Base-by-base conservation (phyloP, 2,797 vertebrate species). In the Craterocephalus amniculus region DNA sequence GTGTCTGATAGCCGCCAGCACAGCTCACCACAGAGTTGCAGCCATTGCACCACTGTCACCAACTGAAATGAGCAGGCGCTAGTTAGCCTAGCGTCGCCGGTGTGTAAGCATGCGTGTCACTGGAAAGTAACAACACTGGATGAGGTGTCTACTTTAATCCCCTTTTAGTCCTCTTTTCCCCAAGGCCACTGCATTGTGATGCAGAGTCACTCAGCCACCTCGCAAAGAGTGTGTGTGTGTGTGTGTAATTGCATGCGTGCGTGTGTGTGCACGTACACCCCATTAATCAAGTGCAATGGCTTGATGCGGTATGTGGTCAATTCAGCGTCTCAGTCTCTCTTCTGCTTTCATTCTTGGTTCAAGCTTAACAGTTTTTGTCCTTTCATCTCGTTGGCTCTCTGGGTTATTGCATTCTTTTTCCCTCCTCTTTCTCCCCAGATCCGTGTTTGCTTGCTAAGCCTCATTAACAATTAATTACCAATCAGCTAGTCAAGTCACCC, bases 381-480 rank as follows among this genome's bases (percentile, higher is more conserved):
- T 82, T 83, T 88, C 72, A 87, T 87, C 87, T 83, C 59, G n/a
- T 56, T 61, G 67, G 76, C 72, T 72, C 83, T 87, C 72, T 38
- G 13, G 66, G 70, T 76, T 86, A 49, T 49, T 10, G 18, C 29
- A 14, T 85, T 78, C 48, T 57, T 22, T 36, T 27, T 4, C 22
- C 20, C 35, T 27, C 43, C 45, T 73, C 54, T 67, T 72, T 63
- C 79, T 80, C 82, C 79, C 72, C 82, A 71, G 76, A 90, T 86
- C 88, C 78, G 81, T 70, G 82, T 92, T 89, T 85, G 79, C 84
- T 88, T 72, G 82, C 91, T 91, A 92, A 92, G 90, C 91, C 88
- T 94, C 92, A 94, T 95, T 93, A 94, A 93, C 81, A 93, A 94
- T 95, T 91, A 93, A 95, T 94, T 91, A 94, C 91, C 89, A 93